A percentile compares a stretch with the other conserved stretches of the same genome.
These are phyloP conservation scores for Selenia dentaria DNA, from an alignment of 2,888 invertebrate species.

Conservation along the genomic window DNA sequence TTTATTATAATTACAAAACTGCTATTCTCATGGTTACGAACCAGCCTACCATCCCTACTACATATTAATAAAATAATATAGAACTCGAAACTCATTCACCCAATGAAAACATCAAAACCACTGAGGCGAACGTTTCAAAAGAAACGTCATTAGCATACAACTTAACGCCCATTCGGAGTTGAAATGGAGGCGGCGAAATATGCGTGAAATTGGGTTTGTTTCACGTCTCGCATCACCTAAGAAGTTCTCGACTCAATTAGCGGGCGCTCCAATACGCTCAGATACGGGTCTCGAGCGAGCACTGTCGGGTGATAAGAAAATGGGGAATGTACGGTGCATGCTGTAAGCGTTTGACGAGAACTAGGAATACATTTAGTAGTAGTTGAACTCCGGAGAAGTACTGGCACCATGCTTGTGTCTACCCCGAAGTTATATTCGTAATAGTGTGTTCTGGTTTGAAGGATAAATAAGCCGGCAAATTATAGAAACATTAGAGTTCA, in stretches of 20 bases:
- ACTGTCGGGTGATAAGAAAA: constrained; percentile 34
- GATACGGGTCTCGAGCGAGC: constrained; percentile 43
- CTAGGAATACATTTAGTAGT: neutral
- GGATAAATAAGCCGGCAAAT: no score
- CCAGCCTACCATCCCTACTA: no score
- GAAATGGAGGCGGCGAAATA: constrained; percentile 41
- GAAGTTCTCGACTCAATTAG: constrained; percentile 57
- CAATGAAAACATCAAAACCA: constrained; percentile 11
- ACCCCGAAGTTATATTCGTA: no score
- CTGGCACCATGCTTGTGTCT: no score
- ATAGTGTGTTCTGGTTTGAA: no score
- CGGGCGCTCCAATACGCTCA: constrained; percentile 49
- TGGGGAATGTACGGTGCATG: constrained; percentile 20
- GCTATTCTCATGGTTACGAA: no score
- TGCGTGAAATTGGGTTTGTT: constrained; percentile 55
- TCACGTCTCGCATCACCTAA: constrained; percentile 43
- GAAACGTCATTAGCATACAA: constrained; percentile 32
- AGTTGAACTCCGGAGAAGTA: no score
- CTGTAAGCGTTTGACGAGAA: constrained; percentile 23
- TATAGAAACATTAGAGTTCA: no score
- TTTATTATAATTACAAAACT: no score
- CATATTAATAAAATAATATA: neutral
- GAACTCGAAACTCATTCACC: constrained; percentile 9
- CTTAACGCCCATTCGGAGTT: constrained; percentile 29
- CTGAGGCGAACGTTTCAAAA: constrained; percentile 23